Evolutionary conservation across 2,113 vertebrate species (phyloP).

Genomic region (Nyctibius bracteatus): DNA sequence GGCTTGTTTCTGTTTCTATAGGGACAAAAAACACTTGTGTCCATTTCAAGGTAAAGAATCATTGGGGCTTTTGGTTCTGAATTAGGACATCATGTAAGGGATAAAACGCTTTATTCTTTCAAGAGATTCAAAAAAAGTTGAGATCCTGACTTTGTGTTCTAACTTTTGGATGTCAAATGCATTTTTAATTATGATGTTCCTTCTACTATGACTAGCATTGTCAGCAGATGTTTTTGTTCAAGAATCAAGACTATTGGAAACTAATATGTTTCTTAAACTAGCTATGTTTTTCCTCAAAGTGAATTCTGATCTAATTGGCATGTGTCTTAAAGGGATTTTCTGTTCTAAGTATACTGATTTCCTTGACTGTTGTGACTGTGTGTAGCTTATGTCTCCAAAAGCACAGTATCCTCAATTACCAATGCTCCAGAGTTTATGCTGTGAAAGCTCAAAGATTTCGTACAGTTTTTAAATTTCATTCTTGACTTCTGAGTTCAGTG

Average conservation of each 20-base stretch:
- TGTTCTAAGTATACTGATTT: conserved; percentile 25
- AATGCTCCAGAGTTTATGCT: not conserved
- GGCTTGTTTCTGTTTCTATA: not conserved
- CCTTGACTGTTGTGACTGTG: not conserved
- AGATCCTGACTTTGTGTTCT: not conserved
- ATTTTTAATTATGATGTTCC: conserved; percentile 29
- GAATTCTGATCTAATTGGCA: conserved; percentile 32
- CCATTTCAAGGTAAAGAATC: not conserved
- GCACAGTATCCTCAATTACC: not conserved
- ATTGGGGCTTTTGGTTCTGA: not conserved
- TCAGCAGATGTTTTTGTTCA: conserved; percentile 46
- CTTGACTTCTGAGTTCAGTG: not conserved
- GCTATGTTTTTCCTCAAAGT: conserved; percentile 17
- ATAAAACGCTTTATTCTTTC: not conserved
- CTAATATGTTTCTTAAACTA: conserved; percentile 20
- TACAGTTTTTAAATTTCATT: not conserved
- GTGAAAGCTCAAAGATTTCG: not conserved
- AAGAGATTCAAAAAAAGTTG: not conserved
- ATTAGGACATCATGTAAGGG: not conserved
- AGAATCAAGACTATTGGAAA: conserved; percentile 26
- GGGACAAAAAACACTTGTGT: not conserved
- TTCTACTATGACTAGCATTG: not conserved
- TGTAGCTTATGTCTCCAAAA: conserved; percentile 35
- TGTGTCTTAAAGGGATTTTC: conserved; percentile 31
- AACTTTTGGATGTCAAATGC: not conserved